Evolutionary conservation across 2,113 vertebrate genomes (phyloP).

Genomic region (Sakesphorus luctuosus): DNA sequence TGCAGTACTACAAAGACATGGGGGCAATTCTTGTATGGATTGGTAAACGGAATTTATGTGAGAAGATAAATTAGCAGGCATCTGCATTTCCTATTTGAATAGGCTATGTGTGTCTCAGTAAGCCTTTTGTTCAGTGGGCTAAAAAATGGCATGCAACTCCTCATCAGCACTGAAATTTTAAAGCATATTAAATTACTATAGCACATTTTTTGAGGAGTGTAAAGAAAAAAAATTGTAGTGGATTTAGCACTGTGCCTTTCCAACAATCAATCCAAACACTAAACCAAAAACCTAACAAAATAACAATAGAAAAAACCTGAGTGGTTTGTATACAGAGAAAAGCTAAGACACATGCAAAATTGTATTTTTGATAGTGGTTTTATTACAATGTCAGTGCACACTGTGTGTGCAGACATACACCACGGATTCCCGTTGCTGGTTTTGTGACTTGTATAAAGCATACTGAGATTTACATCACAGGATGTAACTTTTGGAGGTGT

Average conservation of each 20-base stretch:
- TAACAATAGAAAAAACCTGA: background rate
- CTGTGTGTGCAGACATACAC: background rate
- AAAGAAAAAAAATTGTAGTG: background rate
- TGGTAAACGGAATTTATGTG: constrained; percentile 63
- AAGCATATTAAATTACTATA: constrained; percentile 56
- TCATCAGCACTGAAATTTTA: constrained; percentile 64
- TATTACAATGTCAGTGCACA: background rate
- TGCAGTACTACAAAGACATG: constrained; percentile 55
- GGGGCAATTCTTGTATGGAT: constrained; percentile 61
- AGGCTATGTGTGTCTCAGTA: constrained; percentile 70
- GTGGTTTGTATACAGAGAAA: background rate
- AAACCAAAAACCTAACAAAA: constrained; percentile 3
- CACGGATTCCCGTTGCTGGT: background rate
- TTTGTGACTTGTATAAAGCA: constrained; percentile 33
- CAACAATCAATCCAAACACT: background rate
- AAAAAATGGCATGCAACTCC: constrained; percentile 59
- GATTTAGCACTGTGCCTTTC: constrained; percentile 16
- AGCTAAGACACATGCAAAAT: background rate
- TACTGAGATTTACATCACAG: constrained; percentile 34
- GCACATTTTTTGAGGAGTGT: constrained; percentile 14
- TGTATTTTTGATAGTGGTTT: constrained; percentile 3
- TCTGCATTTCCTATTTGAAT: constrained; percentile 66
- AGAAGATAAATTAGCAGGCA: constrained; percentile 71
- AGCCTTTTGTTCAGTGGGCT: constrained; percentile 67
- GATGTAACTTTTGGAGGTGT: constrained; percentile 34